Percentiles rank a stretch among this genome's conserved stretches.
These are phyloP conservation scores for Mesitornis unicolor DNA, from an alignment of 2,113 vertebrate species.

Conservation along the genomic window DNA sequence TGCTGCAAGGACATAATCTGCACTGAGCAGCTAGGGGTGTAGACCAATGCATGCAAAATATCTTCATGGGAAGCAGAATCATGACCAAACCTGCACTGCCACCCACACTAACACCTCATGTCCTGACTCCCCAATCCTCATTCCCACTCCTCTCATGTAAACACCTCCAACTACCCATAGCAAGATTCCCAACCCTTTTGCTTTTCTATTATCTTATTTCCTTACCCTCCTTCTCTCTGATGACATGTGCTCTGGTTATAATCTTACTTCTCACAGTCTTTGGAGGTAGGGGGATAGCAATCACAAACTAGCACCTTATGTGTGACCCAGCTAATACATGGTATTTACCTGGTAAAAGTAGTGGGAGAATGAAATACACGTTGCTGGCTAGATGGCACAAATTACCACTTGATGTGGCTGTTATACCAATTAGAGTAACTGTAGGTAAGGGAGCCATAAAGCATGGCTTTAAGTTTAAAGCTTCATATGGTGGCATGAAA, in stretches of 20 bases:
- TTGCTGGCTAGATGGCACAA: not conserved
- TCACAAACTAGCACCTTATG: not conserved
- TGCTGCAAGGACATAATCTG: not conserved
- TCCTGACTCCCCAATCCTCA: not conserved
- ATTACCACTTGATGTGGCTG: not conserved
- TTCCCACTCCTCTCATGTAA: not conserved
- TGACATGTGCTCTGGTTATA: not conserved
- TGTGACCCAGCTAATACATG: not conserved
- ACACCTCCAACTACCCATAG: not conserved
- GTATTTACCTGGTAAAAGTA: not conserved
- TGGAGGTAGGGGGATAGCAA: not conserved
- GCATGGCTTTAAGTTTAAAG: not conserved
- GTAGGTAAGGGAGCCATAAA: not conserved
- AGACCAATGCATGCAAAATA: not conserved
- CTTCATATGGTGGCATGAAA: not conserved
- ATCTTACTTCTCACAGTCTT: not conserved
- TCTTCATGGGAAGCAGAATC: not conserved
- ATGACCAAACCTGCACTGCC: not conserved
- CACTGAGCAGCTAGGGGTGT: not conserved
- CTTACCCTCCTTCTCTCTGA: not conserved
- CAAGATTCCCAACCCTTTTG: not conserved
- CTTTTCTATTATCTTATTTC: not conserved
- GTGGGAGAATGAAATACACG: not conserved
- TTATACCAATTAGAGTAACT: not conserved
- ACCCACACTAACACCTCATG: not conserved